Evolutionary conservation across 2,888 invertebrate genomes (phyloP).

Genomic region (Argyra leucocephala): DNA sequence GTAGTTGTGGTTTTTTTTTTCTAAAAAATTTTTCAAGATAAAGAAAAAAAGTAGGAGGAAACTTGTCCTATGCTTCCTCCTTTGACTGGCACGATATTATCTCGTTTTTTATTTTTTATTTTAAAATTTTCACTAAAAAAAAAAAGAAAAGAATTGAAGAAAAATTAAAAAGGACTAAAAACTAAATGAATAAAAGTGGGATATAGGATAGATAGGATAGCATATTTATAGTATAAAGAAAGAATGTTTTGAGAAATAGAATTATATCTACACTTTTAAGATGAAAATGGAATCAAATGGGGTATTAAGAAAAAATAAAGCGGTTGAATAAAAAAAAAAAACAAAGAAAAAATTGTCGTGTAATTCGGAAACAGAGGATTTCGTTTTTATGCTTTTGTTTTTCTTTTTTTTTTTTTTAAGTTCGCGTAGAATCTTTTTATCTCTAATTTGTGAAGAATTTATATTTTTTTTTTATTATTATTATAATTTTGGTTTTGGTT

Average conservation of each 20-base stretch:
- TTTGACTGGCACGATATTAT: background rate
- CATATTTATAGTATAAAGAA: background rate
- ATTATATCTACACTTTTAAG: background rate
- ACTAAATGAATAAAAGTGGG: background rate
- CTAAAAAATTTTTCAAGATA: background rate
- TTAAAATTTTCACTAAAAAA: background rate
- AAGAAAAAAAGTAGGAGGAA: constrained; percentile 2
- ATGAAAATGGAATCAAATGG: background rate
- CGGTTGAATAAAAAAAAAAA: background rate
- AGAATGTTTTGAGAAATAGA: background rate
- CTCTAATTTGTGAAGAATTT: background rate
- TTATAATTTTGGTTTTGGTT: background rate
- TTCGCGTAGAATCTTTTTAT: background rate
- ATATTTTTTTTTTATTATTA: background rate
- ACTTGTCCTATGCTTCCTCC: background rate
- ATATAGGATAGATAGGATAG: background rate
- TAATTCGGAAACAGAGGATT: too few species aligned
- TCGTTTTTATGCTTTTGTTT: background rate
- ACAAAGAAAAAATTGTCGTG: too few species aligned
- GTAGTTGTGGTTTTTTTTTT: background rate
- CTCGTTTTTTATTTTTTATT: background rate
- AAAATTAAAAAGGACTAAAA: background rate
- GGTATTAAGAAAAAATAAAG: background rate
- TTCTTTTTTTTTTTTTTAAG: background rate
- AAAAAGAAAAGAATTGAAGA: background rate